Conservation (phyloP, 2,888 invertebrate species). For the Phania funesta region DNA sequence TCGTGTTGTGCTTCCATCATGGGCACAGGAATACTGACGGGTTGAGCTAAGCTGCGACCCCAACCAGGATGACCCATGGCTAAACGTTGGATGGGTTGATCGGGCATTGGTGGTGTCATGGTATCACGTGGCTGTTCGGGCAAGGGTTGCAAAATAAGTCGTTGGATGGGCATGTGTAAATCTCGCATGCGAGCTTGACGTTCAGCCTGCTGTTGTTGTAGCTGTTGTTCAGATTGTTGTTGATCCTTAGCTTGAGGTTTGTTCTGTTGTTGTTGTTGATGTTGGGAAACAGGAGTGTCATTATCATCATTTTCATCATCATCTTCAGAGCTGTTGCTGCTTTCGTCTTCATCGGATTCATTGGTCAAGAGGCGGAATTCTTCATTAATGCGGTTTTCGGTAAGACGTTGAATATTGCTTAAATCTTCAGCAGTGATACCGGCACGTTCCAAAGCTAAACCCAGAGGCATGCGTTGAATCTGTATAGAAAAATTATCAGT, state of each 20-base stretch:
- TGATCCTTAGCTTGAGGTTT: slow-evolving; percentile 72
- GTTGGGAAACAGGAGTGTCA: slow-evolving; percentile 25
- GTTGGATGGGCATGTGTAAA: slow-evolving; percentile 69
- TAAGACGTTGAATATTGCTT: slow-evolving; percentile 80
- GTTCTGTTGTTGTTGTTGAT: slow-evolving; percentile 42
- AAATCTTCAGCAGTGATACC: slow-evolving; percentile 80
- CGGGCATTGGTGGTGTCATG: slow-evolving; percentile 79
- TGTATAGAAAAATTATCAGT: slow-evolving; percentile 58
- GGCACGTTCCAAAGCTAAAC: slow-evolving; percentile 78
- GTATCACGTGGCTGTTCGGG: slow-evolving; percentile 79
- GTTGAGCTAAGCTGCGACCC: slow-evolving; percentile 79
- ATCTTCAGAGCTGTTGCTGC: slow-evolving; percentile 73
- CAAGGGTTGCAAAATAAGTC: slow-evolving; percentile 77
- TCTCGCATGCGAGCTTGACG: slow-evolving; percentile 68
- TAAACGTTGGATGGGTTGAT: slow-evolving; percentile 77
- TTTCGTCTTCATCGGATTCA: slow-evolving; percentile 74
- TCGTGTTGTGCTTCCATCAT: slow-evolving; percentile 82
- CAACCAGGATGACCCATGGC: slow-evolving; percentile 80
- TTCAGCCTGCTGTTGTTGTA: slow-evolving; percentile 77
- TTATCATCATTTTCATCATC: slow-evolving; percentile 71
- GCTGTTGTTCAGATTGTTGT: slow-evolving; percentile 69
- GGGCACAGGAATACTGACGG: slow-evolving; percentile 82
- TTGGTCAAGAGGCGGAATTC: slow-evolving; percentile 77
- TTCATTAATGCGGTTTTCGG: slow-evolving; percentile 79
- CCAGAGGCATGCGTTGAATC: slow-evolving; percentile 79